Evolutionary conservation across 2,113 vertebrate genomes (phyloP).

Genomic region (Oryzias melastigma): DNA sequence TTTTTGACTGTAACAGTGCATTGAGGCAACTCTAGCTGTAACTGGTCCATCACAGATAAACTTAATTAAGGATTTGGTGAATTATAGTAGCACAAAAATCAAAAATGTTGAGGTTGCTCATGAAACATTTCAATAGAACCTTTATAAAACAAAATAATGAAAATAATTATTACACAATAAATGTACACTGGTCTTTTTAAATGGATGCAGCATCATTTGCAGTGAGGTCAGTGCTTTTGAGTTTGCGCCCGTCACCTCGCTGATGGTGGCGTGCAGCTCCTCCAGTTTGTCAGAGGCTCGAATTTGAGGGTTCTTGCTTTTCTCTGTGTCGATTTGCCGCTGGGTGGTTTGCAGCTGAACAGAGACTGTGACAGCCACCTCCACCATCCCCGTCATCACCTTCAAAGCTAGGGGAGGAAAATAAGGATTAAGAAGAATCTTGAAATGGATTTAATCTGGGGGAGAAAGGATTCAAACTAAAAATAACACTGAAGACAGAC

Average conservation of each 20-base stretch:
- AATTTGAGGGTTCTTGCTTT: constrained; percentile 51
- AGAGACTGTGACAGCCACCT: constrained; percentile 62
- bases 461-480: too few species aligned
- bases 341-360: constrained; percentile 68
- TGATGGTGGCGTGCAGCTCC: constrained; percentile 62
- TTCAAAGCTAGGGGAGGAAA: constrained; percentile 68
- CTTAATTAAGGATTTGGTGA: too few species aligned
- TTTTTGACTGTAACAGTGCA: too few species aligned
- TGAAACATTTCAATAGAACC: too few species aligned
- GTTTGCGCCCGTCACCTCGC: constrained; percentile 50
- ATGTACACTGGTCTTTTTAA: too few species aligned
- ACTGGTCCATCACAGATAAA: too few species aligned
- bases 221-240: constrained; percentile 2
- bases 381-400: constrained; percentile 76
- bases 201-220: background rate
- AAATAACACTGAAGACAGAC: too few species aligned
- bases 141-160: background rate
- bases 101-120: too few species aligned
- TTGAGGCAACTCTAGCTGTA: too few species aligned
- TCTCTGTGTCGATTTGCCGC: constrained; percentile 64
- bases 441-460: background rate
- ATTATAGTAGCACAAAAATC: too few species aligned
- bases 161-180: background rate
- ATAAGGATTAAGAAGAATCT: constrained; percentile 1
- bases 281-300: constrained; percentile 64